phyloP scores from a whole-genome alignment of 1,140 invertebrate genomes.

The Proctacanthus coquilletti region DNA sequence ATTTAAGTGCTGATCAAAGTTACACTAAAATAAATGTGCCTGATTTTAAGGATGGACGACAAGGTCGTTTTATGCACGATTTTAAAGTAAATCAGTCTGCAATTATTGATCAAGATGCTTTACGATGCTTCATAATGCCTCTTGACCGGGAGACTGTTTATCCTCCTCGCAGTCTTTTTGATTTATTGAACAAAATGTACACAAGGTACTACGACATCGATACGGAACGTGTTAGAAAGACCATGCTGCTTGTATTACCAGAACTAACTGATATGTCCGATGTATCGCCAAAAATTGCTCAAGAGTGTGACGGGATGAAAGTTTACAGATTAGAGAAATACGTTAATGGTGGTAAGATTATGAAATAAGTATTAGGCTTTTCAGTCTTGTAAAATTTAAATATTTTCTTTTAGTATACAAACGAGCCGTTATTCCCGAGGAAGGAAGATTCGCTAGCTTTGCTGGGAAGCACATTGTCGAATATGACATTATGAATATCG shows the following conservation, averaged over 20 bases:
- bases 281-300: constrained; percentile 51
- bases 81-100: constrained; percentile 63
- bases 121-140: constrained; percentile 77
- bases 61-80: constrained; percentile 76
- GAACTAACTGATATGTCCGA: constrained; percentile 46
- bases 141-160: constrained; percentile 61
- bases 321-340: constrained; percentile 58
- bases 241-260: constrained; percentile 60
- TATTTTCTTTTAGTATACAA: constrained; percentile 43
- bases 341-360: constrained; percentile 34
- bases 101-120: constrained; percentile 63
- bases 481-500: constrained; percentile 53
- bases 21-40: constrained; percentile 69
- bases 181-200: constrained; percentile 66
- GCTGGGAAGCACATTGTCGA: constrained; percentile 55
- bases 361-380: not conserved
- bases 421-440: constrained; percentile 36
- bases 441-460: constrained; percentile 54
- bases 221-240: constrained; percentile 56
- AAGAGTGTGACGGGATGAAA: constrained; percentile 51
- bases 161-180: constrained; percentile 57
- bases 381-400: constrained; percentile 2
- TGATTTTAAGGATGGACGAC: constrained; percentile 56
- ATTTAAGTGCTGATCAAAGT: constrained; percentile 42
- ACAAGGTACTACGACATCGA: constrained; percentile 72